Conservation (phyloP, 2,888 invertebrate species). For the Scrobipalpa costella region DNA sequence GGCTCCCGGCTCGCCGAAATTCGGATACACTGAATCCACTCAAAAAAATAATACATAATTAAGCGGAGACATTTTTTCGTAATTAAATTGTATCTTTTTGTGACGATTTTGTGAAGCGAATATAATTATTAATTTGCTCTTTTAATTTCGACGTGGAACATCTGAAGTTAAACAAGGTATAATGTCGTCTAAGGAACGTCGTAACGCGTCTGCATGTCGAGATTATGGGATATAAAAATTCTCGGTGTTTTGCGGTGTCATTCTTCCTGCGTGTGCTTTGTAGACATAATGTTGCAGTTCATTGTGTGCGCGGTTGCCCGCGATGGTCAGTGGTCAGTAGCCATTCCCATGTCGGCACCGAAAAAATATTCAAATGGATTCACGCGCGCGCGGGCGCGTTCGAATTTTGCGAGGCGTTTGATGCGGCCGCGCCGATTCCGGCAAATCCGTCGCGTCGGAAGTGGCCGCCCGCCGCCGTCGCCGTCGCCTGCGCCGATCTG, state of each 20-base stretch:
- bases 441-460: slow-evolving; percentile 82
- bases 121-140: slow-evolving; percentile 69
- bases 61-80: slow-evolving; percentile 69
- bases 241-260: slow-evolving; percentile 50
- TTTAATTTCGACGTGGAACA: slow-evolving; percentile 55
- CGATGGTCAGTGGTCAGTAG: slow-evolving; percentile 51
- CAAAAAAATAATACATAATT: slow-evolving; percentile 65
- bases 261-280: slow-evolving; percentile 34
- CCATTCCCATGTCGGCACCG: slow-evolving; percentile 72
- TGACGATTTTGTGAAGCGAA: slow-evolving; percentile 46
- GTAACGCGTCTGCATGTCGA: slow-evolving; percentile 56
- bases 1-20: slow-evolving; percentile 64
- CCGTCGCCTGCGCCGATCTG: slow-evolving; percentile 59
- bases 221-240: slow-evolving; percentile 73
- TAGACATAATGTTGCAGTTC: slow-evolving; percentile 41
- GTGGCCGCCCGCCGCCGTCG: slow-evolving; percentile 61
- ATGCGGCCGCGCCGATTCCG: slow-evolving; percentile 80
- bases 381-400: slow-evolving; percentile 76
- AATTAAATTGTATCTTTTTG: slow-evolving; percentile 75
- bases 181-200: slow-evolving; percentile 57
- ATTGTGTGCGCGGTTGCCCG: slow-evolving; percentile 43
- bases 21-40: slow-evolving; percentile 67
- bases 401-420: slow-evolving; percentile 78
- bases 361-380: slow-evolving; percentile 80
- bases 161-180: slow-evolving; percentile 59